Conservation (phyloP, 2,113 vertebrate species). For the Tinamus guttatus region DNA sequence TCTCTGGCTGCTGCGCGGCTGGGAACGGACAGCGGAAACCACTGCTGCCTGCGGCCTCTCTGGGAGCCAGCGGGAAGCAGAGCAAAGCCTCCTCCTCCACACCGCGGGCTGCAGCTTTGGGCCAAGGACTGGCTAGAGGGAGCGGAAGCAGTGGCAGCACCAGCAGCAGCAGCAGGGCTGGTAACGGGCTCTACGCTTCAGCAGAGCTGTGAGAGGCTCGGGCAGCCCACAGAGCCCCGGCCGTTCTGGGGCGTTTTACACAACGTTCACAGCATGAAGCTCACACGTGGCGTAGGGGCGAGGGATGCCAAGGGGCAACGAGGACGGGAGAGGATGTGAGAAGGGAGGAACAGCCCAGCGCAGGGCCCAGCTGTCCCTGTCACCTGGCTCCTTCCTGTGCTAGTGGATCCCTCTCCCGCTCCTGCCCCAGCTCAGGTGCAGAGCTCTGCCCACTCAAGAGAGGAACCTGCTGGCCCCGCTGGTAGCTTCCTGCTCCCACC, state of each 20-base stretch:
- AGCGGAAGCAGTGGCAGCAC: too few species aligned
- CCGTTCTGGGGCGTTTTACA: not conserved
- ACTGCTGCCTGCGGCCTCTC: not conserved
- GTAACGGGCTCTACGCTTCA: accelerated
- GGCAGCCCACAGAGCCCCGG: not conserved
- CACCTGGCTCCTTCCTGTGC: not conserved
- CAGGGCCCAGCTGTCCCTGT: not conserved
- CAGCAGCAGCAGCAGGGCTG: not conserved
- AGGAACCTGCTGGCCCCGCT: not conserved
- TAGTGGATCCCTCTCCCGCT: not conserved
- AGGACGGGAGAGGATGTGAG: not conserved
- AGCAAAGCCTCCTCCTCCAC: too few species aligned
- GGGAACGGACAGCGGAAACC: not conserved
- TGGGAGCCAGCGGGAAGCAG: not conserved
- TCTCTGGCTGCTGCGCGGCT: not conserved
- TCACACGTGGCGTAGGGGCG: not conserved
- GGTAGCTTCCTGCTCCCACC: not conserved
- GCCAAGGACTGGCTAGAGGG: not conserved
- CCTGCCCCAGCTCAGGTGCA: not conserved
- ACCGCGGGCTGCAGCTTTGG: not conserved
- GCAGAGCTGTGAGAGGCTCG: not conserved
- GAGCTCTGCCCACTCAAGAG: not conserved
- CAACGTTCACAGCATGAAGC: accelerated
- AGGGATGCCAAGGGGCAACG: not conserved
- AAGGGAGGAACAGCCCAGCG: not conserved